These are phyloP conservation scores for Hermodice carunculata DNA, from an alignment of 2,888 invertebrate species.

Conservation along the genomic window DNA sequence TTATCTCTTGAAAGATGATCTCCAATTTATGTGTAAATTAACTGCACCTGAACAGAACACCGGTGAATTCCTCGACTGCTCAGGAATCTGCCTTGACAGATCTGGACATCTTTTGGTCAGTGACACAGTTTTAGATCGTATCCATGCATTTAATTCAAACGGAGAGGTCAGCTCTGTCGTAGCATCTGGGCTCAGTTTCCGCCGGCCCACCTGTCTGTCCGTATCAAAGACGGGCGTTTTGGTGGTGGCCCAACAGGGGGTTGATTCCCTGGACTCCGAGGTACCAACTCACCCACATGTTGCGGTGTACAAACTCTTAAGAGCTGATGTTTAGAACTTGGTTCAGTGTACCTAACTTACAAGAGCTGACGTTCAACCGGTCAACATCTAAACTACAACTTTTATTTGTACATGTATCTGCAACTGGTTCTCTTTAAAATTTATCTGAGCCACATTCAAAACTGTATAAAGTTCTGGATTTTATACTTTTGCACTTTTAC, in stretches of 20 bases:
- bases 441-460: too few relatives aligned
- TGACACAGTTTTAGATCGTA: slow-evolving; percentile 18
- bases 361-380: too few relatives aligned
- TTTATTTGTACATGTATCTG: too few relatives aligned
- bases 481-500: too few relatives aligned
- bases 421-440: too few relatives aligned
- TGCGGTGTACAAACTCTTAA: slow-evolving; percentile 20
- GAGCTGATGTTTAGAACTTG: slow-evolving; percentile 24
- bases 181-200: slow-evolving; percentile 10
- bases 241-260: slow-evolving; percentile 30
- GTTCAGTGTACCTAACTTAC: too few relatives aligned
- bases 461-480: too few relatives aligned
- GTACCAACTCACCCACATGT: neutral
- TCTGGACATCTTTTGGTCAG: slow-evolving; percentile 31
- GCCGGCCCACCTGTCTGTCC: slow-evolving; percentile 28
- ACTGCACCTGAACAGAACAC: neutral
- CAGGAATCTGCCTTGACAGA: slow-evolving; percentile 28
- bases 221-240: slow-evolving; percentile 22
- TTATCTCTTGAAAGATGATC: slow-evolving; percentile 20
- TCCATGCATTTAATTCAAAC: slow-evolving; percentile 21
- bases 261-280: slow-evolving; percentile 11
- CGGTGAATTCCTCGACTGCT: slow-evolving; percentile 30
- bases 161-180: slow-evolving; percentile 25
- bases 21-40: slow-evolving; percentile 29
- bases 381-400: too few relatives aligned